Conservation (phyloP, 2,797 vertebrate genomes). For the Crypturellus tataupa region DNA sequence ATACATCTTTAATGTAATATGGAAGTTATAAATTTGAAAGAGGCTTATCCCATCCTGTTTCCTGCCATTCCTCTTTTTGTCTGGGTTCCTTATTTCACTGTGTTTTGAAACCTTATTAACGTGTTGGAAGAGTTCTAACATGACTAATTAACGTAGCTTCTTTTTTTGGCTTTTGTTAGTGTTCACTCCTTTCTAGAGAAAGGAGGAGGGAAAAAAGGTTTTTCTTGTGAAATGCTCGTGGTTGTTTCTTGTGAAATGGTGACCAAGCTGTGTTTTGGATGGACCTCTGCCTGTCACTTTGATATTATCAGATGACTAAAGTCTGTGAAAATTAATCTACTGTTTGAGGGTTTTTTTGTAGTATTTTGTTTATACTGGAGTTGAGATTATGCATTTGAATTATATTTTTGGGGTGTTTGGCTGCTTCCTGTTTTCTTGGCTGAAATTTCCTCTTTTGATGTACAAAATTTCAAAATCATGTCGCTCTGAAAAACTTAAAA, state of each 20-base stretch:
- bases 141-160: neutral
- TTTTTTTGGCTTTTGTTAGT: neutral
- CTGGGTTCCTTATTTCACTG: neutral
- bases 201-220: neutral
- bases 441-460: neutral
- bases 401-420: neutral
- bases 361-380: neutral
- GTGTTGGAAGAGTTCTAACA: neutral
- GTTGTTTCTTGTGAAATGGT: neutral
- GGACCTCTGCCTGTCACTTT: neutral
- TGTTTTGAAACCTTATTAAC: rapidly evolving
- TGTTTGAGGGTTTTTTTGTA: neutral
- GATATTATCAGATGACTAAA: no score
- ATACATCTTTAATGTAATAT: neutral
- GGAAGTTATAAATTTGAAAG: neutral
- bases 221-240: neutral
- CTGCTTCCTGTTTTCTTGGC: neutral
- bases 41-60: rapidly evolving
- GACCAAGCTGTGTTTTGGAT: neutral
- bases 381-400: neutral
- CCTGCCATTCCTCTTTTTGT: neutral
- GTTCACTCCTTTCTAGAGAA: neutral
- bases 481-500: neutral
- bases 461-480: neutral
- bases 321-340: neutral